phyloP scores from a whole-genome alignment of 1,140 invertebrate species.

The Apocrypta bakeri region DNA sequence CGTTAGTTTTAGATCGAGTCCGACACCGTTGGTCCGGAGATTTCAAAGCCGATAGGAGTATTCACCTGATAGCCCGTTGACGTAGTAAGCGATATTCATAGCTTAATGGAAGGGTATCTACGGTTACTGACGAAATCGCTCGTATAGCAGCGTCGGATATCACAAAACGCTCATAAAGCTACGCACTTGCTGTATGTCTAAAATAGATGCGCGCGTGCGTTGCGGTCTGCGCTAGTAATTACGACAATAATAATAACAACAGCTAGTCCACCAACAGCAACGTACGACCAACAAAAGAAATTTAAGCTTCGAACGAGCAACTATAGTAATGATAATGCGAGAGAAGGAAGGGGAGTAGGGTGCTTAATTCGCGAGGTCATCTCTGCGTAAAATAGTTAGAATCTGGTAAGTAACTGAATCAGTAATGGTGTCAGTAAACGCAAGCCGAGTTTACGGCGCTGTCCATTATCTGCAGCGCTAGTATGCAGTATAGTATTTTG shows the following conservation, averaged over 20 bases:
- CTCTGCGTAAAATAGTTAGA: background rate
- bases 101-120: background rate
- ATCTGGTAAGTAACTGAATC: background rate
- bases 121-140: background rate
- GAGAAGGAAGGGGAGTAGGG: background rate
- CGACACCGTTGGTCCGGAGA: background rate
- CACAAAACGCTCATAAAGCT: background rate
- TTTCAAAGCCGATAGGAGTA: background rate
- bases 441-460: background rate
- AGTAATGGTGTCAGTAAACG: conserved; percentile 5
- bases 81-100: background rate
- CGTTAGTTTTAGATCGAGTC: background rate
- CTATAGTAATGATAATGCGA: background rate
- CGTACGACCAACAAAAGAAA: background rate
- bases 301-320: background rate
- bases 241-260: background rate
- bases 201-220: background rate
- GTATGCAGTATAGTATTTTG: background rate
- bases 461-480: background rate
- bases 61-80: background rate
- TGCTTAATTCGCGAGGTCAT: too few relatives aligned
- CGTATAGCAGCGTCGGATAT: background rate
- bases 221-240: background rate
- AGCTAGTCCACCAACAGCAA: background rate
- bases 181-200: background rate